Evolutionary conservation across 2,797 vertebrate species (phyloP).

Genomic region (Coranthus polyacanthus): DNA sequence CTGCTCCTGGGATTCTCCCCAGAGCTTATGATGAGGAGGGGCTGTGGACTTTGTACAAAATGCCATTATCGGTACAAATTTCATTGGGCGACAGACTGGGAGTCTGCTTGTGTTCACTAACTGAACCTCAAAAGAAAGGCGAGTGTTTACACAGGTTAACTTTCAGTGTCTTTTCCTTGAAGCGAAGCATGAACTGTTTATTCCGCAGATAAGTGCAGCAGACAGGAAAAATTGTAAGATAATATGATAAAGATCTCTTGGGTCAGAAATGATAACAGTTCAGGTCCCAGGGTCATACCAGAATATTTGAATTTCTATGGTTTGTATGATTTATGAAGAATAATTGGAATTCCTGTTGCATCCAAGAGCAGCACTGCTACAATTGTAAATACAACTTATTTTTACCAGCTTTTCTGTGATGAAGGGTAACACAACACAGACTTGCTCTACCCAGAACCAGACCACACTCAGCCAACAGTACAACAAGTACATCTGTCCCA

Average conservation of each 20-base stretch:
- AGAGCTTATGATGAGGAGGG: slow-evolving; percentile 38
- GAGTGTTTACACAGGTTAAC: slow-evolving; percentile 13
- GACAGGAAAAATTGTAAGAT: slow-evolving; percentile 4
- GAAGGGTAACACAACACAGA: slow-evolving; percentile 63
- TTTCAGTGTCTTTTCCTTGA: slow-evolving; percentile 10
- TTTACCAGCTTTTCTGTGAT: slow-evolving; percentile 45
- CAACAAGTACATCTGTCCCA: slow-evolving; percentile 72
- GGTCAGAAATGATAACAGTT: slow-evolving; percentile 33
- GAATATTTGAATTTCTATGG: slow-evolving; percentile 14
- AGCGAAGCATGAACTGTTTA: slow-evolving; percentile 19
- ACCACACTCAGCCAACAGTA: slow-evolving; percentile 58
- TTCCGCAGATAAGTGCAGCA: slow-evolving; percentile 13
- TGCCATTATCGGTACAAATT: slow-evolving; percentile 47
- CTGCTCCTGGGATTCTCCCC: slow-evolving; percentile 41
- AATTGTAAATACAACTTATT: slow-evolving; percentile 43
- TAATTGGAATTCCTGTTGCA: slow-evolving; percentile 39
- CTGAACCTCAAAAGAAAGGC: slow-evolving; percentile 15
- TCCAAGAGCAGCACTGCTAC: slow-evolving; percentile 12
- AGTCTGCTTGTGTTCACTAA: slow-evolving; percentile 33
- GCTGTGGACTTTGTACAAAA: slow-evolving; percentile 41
- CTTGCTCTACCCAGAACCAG: slow-evolving; percentile 38
- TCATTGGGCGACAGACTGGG: slow-evolving; percentile 25
- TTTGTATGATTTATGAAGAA: slow-evolving; percentile 29
- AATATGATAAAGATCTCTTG: slow-evolving; percentile 26
- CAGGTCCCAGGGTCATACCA: slow-evolving; percentile 22